These are phyloP conservation scores for Drosophila trapezifrons DNA, from an alignment of 1,140 invertebrate genomes.

Conservation along the genomic window DNA sequence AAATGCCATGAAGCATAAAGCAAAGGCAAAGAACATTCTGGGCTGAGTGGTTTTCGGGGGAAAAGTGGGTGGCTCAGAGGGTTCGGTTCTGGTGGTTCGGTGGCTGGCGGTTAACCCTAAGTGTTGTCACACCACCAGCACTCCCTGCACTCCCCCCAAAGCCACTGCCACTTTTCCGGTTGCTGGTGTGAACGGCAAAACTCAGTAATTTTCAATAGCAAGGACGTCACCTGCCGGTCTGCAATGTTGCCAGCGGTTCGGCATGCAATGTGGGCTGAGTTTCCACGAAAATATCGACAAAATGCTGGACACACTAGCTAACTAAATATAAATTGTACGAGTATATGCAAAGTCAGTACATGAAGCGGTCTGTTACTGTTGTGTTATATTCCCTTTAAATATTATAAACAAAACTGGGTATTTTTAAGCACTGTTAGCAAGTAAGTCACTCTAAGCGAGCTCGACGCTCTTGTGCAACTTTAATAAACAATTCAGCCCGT, in stretches of 20 bases:
- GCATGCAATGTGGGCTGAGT: constrained; percentile 8
- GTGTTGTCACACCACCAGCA: constrained; percentile 65
- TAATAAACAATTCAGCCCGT: constrained; percentile 54
- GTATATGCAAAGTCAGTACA: too few species aligned
- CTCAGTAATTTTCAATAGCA: constrained; percentile 62
- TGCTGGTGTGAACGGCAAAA: constrained; percentile 59
- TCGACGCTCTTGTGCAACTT: constrained; percentile 47
- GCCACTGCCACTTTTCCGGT: constrained; percentile 64
- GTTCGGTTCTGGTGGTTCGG: constrained; percentile 38
- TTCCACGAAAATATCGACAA: not conserved
- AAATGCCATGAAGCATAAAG: constrained; percentile 61
- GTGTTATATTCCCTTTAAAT: not conserved
- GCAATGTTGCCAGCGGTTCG: constrained; percentile 27
- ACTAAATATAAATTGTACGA: not conserved
- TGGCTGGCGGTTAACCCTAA: constrained; percentile 74
- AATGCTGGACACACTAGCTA: not conserved
- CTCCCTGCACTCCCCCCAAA: constrained; percentile 1
- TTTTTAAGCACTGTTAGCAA: too few species aligned
- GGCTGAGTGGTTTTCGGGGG: constrained; percentile 27
- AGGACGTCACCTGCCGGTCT: constrained; percentile 22
- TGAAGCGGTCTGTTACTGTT: too few species aligned
- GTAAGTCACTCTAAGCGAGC: not conserved
- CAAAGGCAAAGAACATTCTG: constrained; percentile 55
- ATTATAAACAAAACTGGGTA: not conserved
- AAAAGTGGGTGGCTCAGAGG: constrained; percentile 5